A percentile compares a stretch with the other conserved stretches of the same genome.
Conservation (phyloP, 37 sponge, comb jelly and placozoan species). For the Diacarnus erythraeanus region DNA sequence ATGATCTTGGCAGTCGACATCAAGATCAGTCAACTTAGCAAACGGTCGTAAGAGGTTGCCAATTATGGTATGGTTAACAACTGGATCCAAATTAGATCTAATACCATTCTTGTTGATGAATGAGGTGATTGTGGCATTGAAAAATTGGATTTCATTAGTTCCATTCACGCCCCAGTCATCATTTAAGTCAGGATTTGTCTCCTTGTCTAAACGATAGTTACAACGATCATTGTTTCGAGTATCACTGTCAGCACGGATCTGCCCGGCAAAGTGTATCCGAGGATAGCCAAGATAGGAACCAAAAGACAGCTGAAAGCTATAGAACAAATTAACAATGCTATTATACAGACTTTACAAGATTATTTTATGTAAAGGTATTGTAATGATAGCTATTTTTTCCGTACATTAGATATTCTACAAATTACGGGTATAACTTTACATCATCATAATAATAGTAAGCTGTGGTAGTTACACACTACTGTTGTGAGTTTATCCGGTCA, state of each 20-base stretch:
- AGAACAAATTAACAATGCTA: too few relatives aligned
- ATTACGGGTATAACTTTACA: too few relatives aligned
- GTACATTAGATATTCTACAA: too few relatives aligned
- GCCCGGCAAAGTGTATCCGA: constrained; percentile 24
- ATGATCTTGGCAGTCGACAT: constrained; percentile 13
- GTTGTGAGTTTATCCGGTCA: too few relatives aligned
- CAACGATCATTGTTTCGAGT: constrained; percentile 27
- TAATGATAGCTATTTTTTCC: too few relatives aligned
- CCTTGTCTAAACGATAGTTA: constrained; percentile 12
- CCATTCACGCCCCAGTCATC: constrained; percentile 30
- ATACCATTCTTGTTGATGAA: constrained; percentile 7
- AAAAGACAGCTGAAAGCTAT: neutral
- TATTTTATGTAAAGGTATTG: too few relatives aligned
- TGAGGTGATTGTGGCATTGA: constrained; percentile 17
- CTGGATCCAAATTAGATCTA: neutral
- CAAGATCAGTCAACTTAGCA: constrained; percentile 47
- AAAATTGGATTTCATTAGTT: constrained; percentile 26
- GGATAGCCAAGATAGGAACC: constrained; percentile 32
- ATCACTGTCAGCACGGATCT: constrained; percentile 18
- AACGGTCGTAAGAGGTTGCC: constrained; percentile 25
- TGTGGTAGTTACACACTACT: too few relatives aligned
- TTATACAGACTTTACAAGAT: too few relatives aligned
- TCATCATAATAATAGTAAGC: too few relatives aligned
- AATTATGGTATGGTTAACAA: constrained; percentile 12
- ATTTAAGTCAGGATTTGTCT: neutral